Conservation (phyloP, 2,888 invertebrate genomes). For the Furcula furcula region DNA sequence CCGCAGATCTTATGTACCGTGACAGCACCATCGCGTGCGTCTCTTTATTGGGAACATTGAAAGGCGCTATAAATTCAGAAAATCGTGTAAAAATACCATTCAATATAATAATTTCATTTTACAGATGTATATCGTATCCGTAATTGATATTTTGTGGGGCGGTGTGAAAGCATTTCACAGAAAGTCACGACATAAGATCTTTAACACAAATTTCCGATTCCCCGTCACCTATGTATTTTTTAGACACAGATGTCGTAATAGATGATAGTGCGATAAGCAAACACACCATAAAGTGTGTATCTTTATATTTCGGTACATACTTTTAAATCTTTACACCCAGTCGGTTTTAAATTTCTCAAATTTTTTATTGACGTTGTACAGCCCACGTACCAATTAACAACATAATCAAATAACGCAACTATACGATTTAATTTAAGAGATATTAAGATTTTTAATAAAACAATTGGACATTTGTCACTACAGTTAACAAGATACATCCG, state of each 20-base stretch:
- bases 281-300: constrained; percentile 6
- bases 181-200: constrained; percentile 15
- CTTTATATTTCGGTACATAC: constrained; percentile 3
- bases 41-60: constrained; percentile 56
- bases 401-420: constrained; percentile 9
- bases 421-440: constrained; percentile 13
- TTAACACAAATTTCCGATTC: constrained; percentile 9
- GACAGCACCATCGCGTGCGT: constrained; percentile 57
- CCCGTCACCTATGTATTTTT: constrained; percentile 2
- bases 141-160: constrained; percentile 30
- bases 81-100: constrained; percentile 48
- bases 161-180: constrained; percentile 20
- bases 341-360: constrained; percentile 7
- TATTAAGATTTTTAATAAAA: constrained; percentile 22
- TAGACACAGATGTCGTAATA: neutral
- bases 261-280: neutral
- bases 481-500: constrained; percentile 52
- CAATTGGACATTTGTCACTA: constrained; percentile 51
- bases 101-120: constrained; percentile 47
- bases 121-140: constrained; percentile 21
- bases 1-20: constrained; percentile 31
- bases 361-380: constrained; percentile 10
- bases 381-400: constrained; percentile 7
- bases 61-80: constrained; percentile 54
- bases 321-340: constrained; percentile 5